Conservation (phyloP, 2,797 vertebrate genomes). For the Argya squamiceps region DNA sequence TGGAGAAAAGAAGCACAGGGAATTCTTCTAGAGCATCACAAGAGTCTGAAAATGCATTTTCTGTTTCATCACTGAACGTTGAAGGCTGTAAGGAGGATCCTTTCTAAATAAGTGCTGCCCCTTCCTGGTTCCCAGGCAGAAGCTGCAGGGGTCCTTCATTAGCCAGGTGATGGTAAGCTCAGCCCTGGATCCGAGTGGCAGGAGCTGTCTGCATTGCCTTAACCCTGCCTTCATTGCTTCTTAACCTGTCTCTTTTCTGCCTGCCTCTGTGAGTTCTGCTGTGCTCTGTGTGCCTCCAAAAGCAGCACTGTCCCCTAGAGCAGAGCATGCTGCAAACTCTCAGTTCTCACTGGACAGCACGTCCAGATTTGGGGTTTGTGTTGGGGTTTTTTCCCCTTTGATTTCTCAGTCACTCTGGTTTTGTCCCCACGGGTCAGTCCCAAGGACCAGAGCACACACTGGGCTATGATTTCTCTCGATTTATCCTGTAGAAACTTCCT, state of each 20-base stretch:
- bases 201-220: conserved; percentile 4
- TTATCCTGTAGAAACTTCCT: not conserved
- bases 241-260: not conserved
- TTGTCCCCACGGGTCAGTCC: not conserved
- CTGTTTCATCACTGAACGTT: not conserved
- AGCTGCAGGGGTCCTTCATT: not conserved
- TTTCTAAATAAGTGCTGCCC: not conserved
- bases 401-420: not conserved
- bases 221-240: not conserved
- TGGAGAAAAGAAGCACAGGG: not conserved
- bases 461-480: not conserved
- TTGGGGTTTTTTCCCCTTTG: not conserved
- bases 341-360: not conserved
- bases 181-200: not conserved
- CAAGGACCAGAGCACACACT: not conserved
- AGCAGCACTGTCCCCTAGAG: not conserved
- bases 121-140: not conserved
- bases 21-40: not conserved
- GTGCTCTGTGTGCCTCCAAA: not conserved
- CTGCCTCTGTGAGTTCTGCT: not conserved
- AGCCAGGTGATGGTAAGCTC: conserved; percentile 21
- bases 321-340: not conserved
- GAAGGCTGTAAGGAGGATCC: conserved; percentile 26
- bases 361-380: fast-evolving
- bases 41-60: not conserved